phyloP scores from a whole-genome alignment of 2,797 vertebrate genomes.

The Triplophysa yarkandensis region DNA sequence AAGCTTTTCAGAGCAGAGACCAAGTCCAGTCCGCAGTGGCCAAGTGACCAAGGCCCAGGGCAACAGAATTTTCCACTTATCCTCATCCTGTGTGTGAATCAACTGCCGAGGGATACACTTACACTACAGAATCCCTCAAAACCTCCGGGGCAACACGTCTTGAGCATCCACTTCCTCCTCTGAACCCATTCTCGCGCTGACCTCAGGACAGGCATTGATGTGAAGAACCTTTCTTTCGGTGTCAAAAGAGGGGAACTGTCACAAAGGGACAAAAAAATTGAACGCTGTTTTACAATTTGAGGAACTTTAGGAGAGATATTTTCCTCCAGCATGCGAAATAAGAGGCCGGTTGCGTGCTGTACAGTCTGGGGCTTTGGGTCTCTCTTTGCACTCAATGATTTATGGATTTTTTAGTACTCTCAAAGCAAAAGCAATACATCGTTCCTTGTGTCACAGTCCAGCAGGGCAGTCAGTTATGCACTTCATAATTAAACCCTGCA shows the following conservation, averaged over 20 bases:
- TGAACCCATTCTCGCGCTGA: conserved; percentile 23
- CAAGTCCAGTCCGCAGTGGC: conserved; percentile 61
- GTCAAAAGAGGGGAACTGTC: background rate
- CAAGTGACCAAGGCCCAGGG: conserved; percentile 38
- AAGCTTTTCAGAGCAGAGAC: conserved; percentile 50
- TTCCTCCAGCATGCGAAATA: conserved; percentile 11
- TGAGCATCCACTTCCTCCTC: conserved; percentile 27
- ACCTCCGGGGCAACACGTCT: conserved; percentile 17
- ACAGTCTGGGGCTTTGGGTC: conserved; percentile 4
- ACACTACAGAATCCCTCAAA: conserved; percentile 35
- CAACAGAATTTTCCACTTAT: conserved; percentile 46
- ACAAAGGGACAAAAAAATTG: conserved; percentile 27
- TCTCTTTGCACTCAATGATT: conserved; percentile 39
- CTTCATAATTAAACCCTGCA: conserved; percentile 58
- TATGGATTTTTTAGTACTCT: conserved; percentile 50
- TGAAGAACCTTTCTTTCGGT: background rate
- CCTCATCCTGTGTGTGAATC: conserved; percentile 15
- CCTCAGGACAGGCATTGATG: conserved; percentile 14
- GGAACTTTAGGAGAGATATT: background rate
- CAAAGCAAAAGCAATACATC: conserved; percentile 33
- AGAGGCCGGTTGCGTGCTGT: background rate
- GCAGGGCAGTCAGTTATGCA: conserved; percentile 51
- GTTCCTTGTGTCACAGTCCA: conserved; percentile 37
- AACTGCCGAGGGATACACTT: conserved; percentile 40
- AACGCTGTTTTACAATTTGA: background rate